phyloP scores from a whole-genome alignment of 2,888 invertebrate genomes.

The Cephus rjabovi region DNA sequence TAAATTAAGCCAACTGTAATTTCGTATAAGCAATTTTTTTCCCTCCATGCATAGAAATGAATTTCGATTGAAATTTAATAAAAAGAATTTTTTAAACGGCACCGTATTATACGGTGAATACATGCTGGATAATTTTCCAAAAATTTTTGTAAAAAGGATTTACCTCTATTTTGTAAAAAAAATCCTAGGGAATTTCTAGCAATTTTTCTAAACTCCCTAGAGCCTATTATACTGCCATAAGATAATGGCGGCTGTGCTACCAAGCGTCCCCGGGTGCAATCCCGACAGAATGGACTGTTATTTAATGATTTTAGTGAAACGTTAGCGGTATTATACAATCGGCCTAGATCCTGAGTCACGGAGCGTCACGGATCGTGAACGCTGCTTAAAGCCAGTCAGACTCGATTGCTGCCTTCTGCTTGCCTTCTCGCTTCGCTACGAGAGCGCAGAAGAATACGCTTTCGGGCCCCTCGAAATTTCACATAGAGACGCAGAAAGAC shows the following conservation, averaged over 20 bases:
- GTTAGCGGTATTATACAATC: slow-evolving; percentile 65
- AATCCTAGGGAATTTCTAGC: no score
- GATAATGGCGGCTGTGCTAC: background rate
- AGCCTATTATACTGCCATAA: background rate
- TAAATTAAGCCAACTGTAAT: background rate
- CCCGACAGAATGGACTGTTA: slow-evolving; percentile 59
- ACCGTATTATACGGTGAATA: fast-evolving
- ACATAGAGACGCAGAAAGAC: background rate
- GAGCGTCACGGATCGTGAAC: slow-evolving; percentile 65
- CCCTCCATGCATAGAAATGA: no score
- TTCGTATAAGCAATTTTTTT: background rate
- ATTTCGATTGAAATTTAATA: no score
- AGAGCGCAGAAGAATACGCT: background rate
- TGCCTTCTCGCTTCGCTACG: background rate
- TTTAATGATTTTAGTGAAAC: slow-evolving; percentile 66
- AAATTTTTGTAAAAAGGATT: background rate
- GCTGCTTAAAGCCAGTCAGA: slow-evolving; percentile 29
- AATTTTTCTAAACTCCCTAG: background rate
- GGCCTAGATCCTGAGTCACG: slow-evolving; percentile 66
- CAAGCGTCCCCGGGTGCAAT: slow-evolving; percentile 19
- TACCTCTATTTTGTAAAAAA: no score
- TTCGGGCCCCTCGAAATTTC: background rate
- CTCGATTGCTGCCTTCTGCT: background rate
- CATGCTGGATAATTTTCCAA: no score
- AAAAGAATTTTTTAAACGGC: no score